Evolutionary conservation across 2,113 vertebrate species (phyloP).

Genomic region (Atherinomorus stipes): DNA sequence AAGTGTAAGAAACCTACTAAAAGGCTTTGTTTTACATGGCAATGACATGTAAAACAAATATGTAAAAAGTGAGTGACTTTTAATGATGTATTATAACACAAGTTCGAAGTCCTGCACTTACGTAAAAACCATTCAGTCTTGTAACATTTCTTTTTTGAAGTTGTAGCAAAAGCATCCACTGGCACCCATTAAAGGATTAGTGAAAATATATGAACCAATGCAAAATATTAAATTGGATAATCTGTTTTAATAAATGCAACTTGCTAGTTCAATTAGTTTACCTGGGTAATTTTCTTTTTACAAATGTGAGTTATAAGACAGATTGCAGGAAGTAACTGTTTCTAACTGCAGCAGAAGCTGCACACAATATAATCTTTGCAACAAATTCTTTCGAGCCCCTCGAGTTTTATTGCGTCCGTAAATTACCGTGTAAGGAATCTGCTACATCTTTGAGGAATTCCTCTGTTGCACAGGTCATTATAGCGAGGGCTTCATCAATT

Average conservation of each 20-base stretch:
- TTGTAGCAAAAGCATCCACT: background rate
- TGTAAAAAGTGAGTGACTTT: too few relatives aligned
- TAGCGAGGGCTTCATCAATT: conserved; percentile 3
- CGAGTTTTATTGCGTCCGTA: conserved; percentile 16
- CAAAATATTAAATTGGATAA: conserved; percentile 1
- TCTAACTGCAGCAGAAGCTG: background rate
- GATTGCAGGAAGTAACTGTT: conserved; percentile 23
- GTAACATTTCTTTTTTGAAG: background rate
- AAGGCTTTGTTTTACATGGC: too few relatives aligned
- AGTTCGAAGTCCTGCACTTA: background rate
- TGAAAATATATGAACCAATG: background rate
- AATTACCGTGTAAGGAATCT: conserved; percentile 20
- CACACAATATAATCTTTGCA: conserved; percentile 28
- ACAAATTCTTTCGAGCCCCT: conserved; percentile 20
- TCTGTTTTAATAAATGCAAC: conserved; percentile 32
- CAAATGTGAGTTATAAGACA: background rate
- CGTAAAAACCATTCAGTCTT: too few relatives aligned
- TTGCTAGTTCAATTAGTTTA: conserved; percentile 21
- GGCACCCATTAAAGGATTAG: background rate
- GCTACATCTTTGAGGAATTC: conserved; percentile 22
- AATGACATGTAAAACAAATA: too few relatives aligned
- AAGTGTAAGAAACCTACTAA: too few relatives aligned
- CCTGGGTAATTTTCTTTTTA: background rate
- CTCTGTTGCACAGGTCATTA: conserved; percentile 35
- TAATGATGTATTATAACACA: too few relatives aligned